Conservation (phyloP, 2,113 vertebrate genomes). For the Okapia johnstoni region DNA sequence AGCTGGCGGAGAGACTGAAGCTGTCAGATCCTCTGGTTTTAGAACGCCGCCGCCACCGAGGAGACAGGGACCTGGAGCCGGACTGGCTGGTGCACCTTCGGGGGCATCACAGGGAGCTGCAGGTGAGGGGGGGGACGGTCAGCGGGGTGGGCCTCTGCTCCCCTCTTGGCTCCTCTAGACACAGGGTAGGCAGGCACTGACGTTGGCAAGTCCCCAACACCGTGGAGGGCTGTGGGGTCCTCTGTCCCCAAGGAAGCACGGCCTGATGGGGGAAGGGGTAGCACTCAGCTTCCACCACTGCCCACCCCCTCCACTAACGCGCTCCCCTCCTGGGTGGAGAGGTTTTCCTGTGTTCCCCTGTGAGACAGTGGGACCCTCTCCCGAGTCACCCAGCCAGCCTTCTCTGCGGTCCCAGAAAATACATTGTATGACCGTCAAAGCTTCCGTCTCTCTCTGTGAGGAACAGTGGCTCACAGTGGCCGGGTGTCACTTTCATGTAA, state of each 20-base stretch:
- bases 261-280: neutral
- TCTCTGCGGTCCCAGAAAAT: neutral
- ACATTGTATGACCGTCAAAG: conserved; percentile 30
- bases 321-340: rapidly evolving
- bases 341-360: neutral
- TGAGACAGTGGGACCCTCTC: neutral
- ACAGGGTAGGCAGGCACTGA: neutral
- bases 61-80: conserved; percentile 76
- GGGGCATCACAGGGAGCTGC: conserved; percentile 49
- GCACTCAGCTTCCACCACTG: neutral
- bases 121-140: conserved; percentile 74
- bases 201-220: neutral
- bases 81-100: conserved; percentile 86
- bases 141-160: neutral
- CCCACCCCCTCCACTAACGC: rapidly evolving
- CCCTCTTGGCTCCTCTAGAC: no score
- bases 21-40: conserved; percentile 83
- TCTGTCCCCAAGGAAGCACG: rapidly evolving
- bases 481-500: conserved; percentile 57
- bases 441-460: neutral
- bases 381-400: neutral
- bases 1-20: conserved; percentile 90
- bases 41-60: conserved; percentile 65
- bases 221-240: rapidly evolving
- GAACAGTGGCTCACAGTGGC: conserved; percentile 28